Percentiles rank a stretch among this genome's conserved stretches.
Conservation (phyloP, 2,888 invertebrate genomes). For the Polylopha cassiicola region DNA sequence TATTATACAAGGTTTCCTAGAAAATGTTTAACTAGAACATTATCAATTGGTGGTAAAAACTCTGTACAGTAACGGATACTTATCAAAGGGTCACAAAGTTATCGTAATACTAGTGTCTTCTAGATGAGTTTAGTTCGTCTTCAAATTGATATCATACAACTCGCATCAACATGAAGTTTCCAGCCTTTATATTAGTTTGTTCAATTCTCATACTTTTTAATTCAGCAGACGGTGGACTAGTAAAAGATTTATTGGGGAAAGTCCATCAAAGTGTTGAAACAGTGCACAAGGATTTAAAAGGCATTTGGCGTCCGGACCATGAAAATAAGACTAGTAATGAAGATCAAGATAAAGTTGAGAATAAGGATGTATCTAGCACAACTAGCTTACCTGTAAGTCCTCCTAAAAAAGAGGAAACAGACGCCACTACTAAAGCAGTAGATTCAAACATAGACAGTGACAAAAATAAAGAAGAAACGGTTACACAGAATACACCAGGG, state of each 20-base stretch:
- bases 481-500: constrained; percentile 10
- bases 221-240: constrained; percentile 35
- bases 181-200: constrained; percentile 33
- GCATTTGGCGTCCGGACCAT: constrained; percentile 23
- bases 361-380: constrained; percentile 1
- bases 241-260: constrained; percentile 36
- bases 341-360: constrained; percentile 6
- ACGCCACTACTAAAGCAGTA: background rate
- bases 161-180: constrained; percentile 38
- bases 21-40: constrained; percentile 11
- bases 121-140: too few relatives aligned
- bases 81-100: constrained; percentile 19
- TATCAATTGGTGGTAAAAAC: constrained; percentile 17
- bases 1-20: background rate
- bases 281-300: constrained; percentile 34
- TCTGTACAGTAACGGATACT: constrained; percentile 16
- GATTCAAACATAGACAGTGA: background rate
- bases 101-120: too few relatives aligned
- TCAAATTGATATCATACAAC: too few relatives aligned
- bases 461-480: constrained; percentile 1
- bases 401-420: constrained; percentile 2
- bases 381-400: constrained; percentile 1
- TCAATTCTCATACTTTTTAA: constrained; percentile 31
- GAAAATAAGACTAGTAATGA: constrained; percentile 18
- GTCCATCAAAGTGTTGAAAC: constrained; percentile 34